These are phyloP conservation scores for Anastatus disparis DNA, from an alignment of 1,140 invertebrate genomes.

Conservation along the genomic window DNA sequence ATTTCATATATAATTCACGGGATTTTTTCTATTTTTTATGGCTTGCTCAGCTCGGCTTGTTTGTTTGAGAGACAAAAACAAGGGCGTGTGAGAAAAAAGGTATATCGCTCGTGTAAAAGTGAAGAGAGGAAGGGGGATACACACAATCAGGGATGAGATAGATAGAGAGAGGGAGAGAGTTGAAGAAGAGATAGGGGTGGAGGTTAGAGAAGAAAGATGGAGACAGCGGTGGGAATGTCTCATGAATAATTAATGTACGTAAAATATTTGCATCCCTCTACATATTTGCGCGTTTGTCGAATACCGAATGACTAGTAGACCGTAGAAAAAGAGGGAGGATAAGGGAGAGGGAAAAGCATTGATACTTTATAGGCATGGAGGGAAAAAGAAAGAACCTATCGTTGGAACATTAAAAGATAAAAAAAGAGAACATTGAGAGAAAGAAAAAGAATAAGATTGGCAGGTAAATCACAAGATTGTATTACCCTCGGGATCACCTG, in stretches of 20 bases:
- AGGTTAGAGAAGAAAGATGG: too few relatives aligned
- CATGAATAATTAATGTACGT: slow-evolving; percentile 48
- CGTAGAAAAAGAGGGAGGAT: neutral
- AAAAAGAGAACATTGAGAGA: neutral
- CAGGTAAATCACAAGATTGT: slow-evolving; percentile 21
- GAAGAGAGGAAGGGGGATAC: neutral
- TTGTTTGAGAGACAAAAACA: neutral
- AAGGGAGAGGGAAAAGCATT: too few relatives aligned
- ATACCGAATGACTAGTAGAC: slow-evolving; percentile 27
- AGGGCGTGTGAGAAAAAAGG: neutral
- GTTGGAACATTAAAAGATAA: neutral
- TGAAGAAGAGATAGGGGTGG: neutral
- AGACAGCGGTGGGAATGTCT: slow-evolving; percentile 28
- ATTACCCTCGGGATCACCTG: neutral
- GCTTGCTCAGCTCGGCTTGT: too few relatives aligned
- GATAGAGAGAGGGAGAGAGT: neutral
- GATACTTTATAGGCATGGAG: too few relatives aligned
- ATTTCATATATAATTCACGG: too few relatives aligned
- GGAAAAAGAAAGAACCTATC: neutral
- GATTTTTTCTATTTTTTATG: too few relatives aligned
- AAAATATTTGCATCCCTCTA: slow-evolving; percentile 43
- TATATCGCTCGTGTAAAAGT: neutral
- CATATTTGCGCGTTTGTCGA: slow-evolving; percentile 37
- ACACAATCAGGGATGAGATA: too few relatives aligned
- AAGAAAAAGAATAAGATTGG: neutral